Conservation (phyloP, 1,140 invertebrate species). For the Aphidius ervi region DNA sequence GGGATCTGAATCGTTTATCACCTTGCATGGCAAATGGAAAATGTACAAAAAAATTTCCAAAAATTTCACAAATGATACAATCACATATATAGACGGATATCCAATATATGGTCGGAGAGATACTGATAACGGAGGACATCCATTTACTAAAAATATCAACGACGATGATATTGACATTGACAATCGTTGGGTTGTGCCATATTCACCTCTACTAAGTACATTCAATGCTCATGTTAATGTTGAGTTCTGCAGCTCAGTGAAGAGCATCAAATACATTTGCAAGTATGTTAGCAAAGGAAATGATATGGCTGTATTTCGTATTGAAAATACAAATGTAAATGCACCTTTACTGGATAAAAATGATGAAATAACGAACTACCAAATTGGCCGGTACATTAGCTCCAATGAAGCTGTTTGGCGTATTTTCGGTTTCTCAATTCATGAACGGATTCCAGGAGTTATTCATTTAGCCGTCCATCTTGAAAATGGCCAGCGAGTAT, state of each 20-base stretch:
- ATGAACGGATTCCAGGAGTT: no score
- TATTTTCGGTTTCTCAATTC: no score
- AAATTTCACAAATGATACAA: conserved; percentile 37
- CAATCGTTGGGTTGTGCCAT: conserved; percentile 56
- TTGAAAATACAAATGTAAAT: no score
- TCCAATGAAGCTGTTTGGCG: no score
- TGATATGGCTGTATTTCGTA: no score
- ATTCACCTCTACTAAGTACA: conserved; percentile 51
- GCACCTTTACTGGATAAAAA: no score
- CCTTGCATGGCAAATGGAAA: conserved; percentile 47
- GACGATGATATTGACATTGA: conserved; percentile 33
- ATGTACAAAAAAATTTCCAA: conserved; percentile 40
- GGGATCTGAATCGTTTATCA: conserved; percentile 36
- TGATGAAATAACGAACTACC: no score
- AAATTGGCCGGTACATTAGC: no score
- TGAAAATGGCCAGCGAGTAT: no score
- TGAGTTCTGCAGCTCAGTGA: conserved; percentile 32
- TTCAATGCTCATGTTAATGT: conserved; percentile 45
- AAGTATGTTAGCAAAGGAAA: conserved; percentile 40
- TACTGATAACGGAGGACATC: conserved; percentile 15
- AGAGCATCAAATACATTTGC: conserved; percentile 40
- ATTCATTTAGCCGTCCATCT: no score
- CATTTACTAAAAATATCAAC: conserved; percentile 3
- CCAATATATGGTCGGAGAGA: conserved; percentile 22
- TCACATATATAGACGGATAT: conserved; percentile 31